A percentile compares a stretch with the other conserved stretches of the same genome.
These are phyloP conservation scores for Lydus trimaculatus DNA, from an alignment of 2,888 invertebrate genomes.

Conservation along the genomic window DNA sequence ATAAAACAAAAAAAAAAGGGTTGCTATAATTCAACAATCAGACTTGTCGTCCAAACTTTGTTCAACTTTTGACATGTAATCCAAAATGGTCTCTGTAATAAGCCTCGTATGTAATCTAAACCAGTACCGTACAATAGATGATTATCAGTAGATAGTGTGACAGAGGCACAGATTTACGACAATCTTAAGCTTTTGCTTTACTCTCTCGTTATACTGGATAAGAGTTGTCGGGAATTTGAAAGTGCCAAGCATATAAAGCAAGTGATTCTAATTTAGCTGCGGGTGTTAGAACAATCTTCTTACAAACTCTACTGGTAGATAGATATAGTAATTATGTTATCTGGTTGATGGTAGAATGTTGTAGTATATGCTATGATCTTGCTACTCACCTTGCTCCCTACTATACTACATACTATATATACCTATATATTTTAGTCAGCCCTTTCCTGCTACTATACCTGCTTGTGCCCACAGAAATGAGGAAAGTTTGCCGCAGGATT, in stretches of 20 bases:
- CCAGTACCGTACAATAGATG: slow-evolving; percentile 42
- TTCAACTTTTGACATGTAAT: slow-evolving; percentile 26
- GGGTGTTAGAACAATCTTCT: slow-evolving; percentile 34
- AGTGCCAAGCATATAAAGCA: slow-evolving; percentile 39
- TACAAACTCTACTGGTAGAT: slow-evolving; percentile 30
- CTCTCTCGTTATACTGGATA: slow-evolving; percentile 33
- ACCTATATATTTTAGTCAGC: slow-evolving; percentile 45
- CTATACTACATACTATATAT: no score
- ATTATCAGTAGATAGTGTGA: slow-evolving; percentile 39
- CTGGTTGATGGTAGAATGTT: slow-evolving; percentile 46
- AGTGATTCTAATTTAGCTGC: slow-evolving; percentile 53
- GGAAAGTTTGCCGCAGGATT: slow-evolving; percentile 52
- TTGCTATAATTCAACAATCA: no score
- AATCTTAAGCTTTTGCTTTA: slow-evolving; percentile 41
- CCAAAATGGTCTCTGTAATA: slow-evolving; percentile 31
- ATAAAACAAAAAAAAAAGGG: no score
- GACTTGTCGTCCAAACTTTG: slow-evolving; percentile 7
- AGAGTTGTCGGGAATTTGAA: slow-evolving; percentile 36
- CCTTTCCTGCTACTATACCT: slow-evolving; percentile 36
- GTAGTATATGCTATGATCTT: slow-evolving; percentile 37
- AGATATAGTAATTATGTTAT: slow-evolving; percentile 55
- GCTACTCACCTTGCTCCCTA: slow-evolving; percentile 53
- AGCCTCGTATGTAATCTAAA: slow-evolving; percentile 40
- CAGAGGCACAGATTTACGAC: slow-evolving; percentile 42
- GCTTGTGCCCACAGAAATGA: slow-evolving; percentile 51